Base-by-base conservation (phyloP, 2,888 invertebrate species). In the Boloria selene region DNA sequence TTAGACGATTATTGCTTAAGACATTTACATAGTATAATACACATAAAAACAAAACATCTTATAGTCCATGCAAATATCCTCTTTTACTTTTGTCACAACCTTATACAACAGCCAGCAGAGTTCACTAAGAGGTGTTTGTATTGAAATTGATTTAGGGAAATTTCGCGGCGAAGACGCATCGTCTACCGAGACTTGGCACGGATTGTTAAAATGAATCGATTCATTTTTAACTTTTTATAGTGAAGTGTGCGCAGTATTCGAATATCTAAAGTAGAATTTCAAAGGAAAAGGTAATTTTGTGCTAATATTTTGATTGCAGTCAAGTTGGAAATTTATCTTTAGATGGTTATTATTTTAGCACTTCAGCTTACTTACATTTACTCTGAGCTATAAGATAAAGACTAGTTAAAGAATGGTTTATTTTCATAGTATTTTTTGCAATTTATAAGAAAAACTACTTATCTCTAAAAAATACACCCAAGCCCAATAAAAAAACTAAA, bases 71-170 rank as follows among this genome's bases (percentile, higher is more conserved):
- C 1, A 7, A 47, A 49, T 56, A 6, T 14, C 59, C 69, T 65
- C 69, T 68, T 13, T 6, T 31, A 72, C 45, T 51, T 13, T 13
- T 14, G 54, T 65, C 61, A 38, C 14, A 51, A 53, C 52, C 31
- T 38, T 61, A 61, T 67, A 62, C 64, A 61, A 83, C 86, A 82
- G 77, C 83, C 86, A 87, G 83, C 86, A 80, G 87, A 90, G 88
- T 90, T 90, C 87, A 84, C 90, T 88, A 89, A 90, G 90, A 90
- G 90, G 89, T 90, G 90, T 90, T 90, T 90, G 88, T 90, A 89
- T 88, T 88, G 88, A 88, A 90, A 89, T 90, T 88, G 90, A 90
- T 90, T 90, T 90, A 90, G 89, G 90, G 84, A 90, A 89, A 90
- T 90, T 88, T 84, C 74, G 80, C 80, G 81, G 83, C 75, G 82